Evolutionary conservation across 2,888 invertebrate species (phyloP).

Genomic region (Callyntrura sp.): DNA sequence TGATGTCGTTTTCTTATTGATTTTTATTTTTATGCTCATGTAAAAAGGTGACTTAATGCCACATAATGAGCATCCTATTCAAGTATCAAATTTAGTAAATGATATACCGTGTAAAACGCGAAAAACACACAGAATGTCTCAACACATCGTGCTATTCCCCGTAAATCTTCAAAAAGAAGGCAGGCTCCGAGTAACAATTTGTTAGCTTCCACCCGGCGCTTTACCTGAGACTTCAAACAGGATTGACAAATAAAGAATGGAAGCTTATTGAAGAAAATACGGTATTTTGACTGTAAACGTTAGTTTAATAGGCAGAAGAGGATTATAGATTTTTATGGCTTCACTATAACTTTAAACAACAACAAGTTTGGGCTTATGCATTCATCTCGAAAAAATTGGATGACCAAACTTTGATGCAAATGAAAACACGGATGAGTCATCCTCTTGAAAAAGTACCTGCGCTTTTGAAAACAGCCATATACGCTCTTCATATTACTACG

Average conservation of each 20-base stretch:
- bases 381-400: conserved; percentile 35
- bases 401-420: conserved; percentile 77
- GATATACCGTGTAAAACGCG: not conserved
- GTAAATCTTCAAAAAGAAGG: too few species aligned
- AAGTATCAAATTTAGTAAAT: conserved; percentile 18
- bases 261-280: conserved; percentile 23
- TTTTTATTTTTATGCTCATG: too few species aligned
- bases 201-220: too few species aligned
- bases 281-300: not conserved
- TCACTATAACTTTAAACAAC: not conserved
- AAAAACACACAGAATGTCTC: not conserved
- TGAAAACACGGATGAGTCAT: conserved; percentile 70
- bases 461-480: not conserved
- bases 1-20: too few species aligned
- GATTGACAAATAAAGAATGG: not conserved
- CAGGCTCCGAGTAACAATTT: not conserved
- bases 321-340: not conserved
- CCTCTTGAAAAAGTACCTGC: not conserved
- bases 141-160: not conserved
- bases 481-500: not conserved
- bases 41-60: conserved; percentile 17
- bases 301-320: not conserved
- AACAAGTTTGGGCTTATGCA: conserved; percentile 5
- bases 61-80: conserved; percentile 38
- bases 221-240: too few species aligned